Evolutionary conservation across 2,888 invertebrate genomes (phyloP), one percentile per base, ranked within the genome.

Genomic region (Cerastoderma edule): DNA sequence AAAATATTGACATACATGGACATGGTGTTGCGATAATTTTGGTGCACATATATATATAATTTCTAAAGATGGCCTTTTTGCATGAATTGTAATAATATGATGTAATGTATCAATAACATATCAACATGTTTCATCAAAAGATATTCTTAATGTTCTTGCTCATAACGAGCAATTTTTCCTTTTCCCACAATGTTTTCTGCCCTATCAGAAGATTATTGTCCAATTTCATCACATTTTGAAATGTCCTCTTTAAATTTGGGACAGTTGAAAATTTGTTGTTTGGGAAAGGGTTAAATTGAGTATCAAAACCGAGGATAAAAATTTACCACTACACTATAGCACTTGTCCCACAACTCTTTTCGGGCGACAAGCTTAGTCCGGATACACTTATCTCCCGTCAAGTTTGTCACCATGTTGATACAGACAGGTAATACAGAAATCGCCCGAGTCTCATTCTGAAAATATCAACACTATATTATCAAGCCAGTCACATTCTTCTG

Each of bases 361-460:
- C 88, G 83, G 4, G 69, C 57, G 3, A 78, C 73, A 53, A 91
- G 70, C 66, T 87, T 89, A 32, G 76, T 71, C 13, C 90, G 72
- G 30, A 91, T 86, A 10, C 44, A 54, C 10, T 68, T 63, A 66
- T 91, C 90, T 48, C 74, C 72, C 50, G 88, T 84, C 60, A 91
- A 75, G 67, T 90, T 91, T 32, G 85, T 89, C 60, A 89, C 84
- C 56, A 85, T 87, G 22, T 83, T 73, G 24, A 90, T 72, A 83
- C 87, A 86, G 19, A 83, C 68, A 5, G 87, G 83, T 53, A 89
- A 71, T 10, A 88, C 84, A 32, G 79, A 54, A 10, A 79, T 68
- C 54, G 82, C 74, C 57, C 76, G 77, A 30, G 81, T 71, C 48
- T 78, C 65, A 27, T 81, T 83, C 71, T 83, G 80, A 33, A 67